Evolutionary conservation across 2,797 vertebrate species (phyloP).

Genomic region (Borostomias antarcticus): DNA sequence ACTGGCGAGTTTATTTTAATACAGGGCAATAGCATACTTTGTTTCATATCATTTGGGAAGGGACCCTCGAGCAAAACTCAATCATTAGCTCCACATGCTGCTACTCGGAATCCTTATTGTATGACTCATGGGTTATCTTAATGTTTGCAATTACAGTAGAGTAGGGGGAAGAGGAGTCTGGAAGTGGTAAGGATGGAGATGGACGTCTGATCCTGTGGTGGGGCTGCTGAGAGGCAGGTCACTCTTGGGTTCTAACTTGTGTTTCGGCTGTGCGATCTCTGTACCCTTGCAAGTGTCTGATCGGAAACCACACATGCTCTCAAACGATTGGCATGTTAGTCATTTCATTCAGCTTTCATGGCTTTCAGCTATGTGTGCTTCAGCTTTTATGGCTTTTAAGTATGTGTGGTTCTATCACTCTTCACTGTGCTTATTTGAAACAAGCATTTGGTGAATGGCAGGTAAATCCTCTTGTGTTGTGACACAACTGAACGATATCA

Average conservation of each 20-base stretch:
- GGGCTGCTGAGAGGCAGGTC: neutral
- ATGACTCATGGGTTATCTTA: neutral
- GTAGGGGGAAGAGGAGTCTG: neutral
- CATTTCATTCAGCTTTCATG: neutral
- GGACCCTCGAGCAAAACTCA: neutral
- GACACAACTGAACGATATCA: neutral
- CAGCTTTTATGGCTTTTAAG: neutral
- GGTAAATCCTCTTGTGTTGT: neutral
- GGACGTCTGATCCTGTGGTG: neutral
- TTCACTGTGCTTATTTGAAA: too few relatives aligned
- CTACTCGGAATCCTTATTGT: neutral
- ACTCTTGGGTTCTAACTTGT: neutral
- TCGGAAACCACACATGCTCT: slow-evolving; percentile 1
- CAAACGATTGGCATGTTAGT: neutral
- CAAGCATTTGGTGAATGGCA: neutral
- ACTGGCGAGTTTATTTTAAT: neutral
- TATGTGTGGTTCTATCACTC: neutral
- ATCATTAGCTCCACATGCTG: neutral
- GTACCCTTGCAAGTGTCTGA: neutral
- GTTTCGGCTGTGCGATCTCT: too few relatives aligned
- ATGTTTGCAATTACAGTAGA: neutral
- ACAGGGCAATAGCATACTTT: neutral
- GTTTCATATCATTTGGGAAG: slow-evolving; percentile 1
- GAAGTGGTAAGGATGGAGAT: neutral
- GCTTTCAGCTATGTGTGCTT: neutral